Evolutionary conservation across 2,113 vertebrate species (phyloP).

Genomic region (Pyrgilauda ruficollis): DNA sequence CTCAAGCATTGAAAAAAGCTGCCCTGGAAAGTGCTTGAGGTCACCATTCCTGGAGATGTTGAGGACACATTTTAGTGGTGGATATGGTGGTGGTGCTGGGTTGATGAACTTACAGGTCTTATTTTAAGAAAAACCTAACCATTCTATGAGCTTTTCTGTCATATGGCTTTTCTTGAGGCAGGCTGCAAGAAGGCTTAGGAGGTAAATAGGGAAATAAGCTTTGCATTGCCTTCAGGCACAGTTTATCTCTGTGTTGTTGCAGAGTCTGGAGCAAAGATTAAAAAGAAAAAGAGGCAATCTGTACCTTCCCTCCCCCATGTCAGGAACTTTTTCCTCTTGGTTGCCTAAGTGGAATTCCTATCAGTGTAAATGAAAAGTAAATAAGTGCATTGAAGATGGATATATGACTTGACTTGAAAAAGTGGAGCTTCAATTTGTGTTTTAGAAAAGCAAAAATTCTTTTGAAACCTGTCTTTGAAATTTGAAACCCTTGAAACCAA

Average conservation of each 20-base stretch:
- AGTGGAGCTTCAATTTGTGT: neutral
- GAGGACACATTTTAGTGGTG: neutral
- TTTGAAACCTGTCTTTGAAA: neutral
- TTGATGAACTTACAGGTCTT: neutral
- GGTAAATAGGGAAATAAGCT: neutral
- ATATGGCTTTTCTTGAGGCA: neutral
- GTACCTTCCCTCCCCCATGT: neutral
- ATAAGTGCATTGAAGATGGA: neutral
- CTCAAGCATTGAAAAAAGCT: neutral
- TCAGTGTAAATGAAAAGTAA: neutral
- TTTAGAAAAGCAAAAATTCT: neutral
- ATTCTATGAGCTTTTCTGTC: neutral
- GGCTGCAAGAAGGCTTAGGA: neutral
- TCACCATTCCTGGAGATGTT: neutral
- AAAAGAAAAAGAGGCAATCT: neutral
- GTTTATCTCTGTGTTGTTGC: neutral
- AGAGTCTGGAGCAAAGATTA: neutral
- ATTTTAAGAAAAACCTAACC: neutral
- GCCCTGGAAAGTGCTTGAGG: neutral
- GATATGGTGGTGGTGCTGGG: neutral
- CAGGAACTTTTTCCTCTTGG: neutral
- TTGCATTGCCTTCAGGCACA: neutral
- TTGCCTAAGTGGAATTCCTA: slow-evolving; percentile 25
- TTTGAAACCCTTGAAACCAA: neutral
- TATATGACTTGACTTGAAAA: neutral